These are phyloP conservation scores for Geotrupes spiniger DNA, from an alignment of 2,888 invertebrate species.

Conservation along the genomic window DNA sequence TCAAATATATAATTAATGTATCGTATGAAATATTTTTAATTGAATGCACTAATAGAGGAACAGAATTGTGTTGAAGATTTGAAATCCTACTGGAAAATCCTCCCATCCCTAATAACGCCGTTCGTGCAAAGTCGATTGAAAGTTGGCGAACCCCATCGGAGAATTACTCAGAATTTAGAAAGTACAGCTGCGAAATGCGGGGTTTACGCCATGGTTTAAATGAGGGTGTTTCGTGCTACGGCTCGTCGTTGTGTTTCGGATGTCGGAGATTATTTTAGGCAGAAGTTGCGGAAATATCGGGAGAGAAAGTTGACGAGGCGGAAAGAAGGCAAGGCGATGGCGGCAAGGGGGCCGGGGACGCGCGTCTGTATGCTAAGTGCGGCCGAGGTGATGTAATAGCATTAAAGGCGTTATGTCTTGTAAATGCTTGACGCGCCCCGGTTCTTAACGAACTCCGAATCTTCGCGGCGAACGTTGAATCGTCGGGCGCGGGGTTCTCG, in stretches of 20 bases:
- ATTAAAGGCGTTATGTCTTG: slow-evolving; percentile 21
- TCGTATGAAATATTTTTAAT: too few relatives aligned
- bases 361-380: slow-evolving; percentile 26
- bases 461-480: slow-evolving; percentile 20
- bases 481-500: slow-evolving; percentile 19
- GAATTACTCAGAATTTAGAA: too few relatives aligned
- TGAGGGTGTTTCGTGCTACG: slow-evolving; percentile 22
- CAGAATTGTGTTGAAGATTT: too few relatives aligned
- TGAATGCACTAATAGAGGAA: too few relatives aligned
- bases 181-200: too few relatives aligned
- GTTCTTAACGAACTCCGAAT: slow-evolving; percentile 3
- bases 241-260: slow-evolving; percentile 29
- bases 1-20: too few relatives aligned
- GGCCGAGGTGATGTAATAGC: slow-evolving; percentile 23
- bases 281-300: slow-evolving; percentile 48
- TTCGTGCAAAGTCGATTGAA: not conserved
- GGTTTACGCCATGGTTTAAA: slow-evolving; percentile 11
- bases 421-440: slow-evolving; percentile 2
- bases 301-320: slow-evolving; percentile 49
- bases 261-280: slow-evolving; percentile 44
- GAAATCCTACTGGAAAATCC: too few relatives aligned
- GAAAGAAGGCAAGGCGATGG: slow-evolving; percentile 46
- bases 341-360: slow-evolving; percentile 20
- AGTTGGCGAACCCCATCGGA: slow-evolving; percentile 2
- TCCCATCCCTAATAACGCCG: too few relatives aligned